Conservation (phyloP, 2,113 vertebrate species). For the Hyaena hyaena region DNA sequence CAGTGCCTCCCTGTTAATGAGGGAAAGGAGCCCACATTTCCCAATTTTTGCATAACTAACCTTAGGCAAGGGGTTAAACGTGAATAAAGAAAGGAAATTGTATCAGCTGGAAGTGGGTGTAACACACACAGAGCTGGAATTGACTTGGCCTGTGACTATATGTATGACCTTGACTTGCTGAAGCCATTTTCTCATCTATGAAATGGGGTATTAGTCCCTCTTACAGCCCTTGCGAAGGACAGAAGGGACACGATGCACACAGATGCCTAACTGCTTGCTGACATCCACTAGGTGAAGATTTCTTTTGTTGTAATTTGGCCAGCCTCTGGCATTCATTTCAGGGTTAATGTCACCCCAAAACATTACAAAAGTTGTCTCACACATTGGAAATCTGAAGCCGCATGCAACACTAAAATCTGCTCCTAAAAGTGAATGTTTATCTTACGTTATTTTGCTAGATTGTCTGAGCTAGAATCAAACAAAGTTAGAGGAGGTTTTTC, state of each 20-base stretch:
- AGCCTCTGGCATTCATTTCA: not conserved
- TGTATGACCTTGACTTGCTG: not conserved
- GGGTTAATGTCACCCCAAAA: not conserved
- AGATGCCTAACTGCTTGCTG: not conserved
- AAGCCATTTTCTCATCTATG: not conserved
- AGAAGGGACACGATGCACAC: not conserved
- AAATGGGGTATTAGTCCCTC: not conserved
- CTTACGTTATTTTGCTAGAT: conserved; percentile 24
- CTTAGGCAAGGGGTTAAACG: not conserved
- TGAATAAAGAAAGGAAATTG: not conserved
- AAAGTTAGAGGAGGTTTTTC: conserved; percentile 28
- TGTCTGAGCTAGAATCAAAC: not conserved
- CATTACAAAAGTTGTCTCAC: not conserved
- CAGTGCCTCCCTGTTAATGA: not conserved
- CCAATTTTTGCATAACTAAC: not conserved
- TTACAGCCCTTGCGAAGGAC: not conserved
- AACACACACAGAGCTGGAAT: not conserved
- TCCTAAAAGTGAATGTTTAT: not conserved
- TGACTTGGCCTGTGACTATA: not conserved
- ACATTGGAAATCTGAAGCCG: not conserved
- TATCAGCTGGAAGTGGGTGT: not conserved
- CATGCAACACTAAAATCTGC: not conserved
- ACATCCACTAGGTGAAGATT: not conserved
- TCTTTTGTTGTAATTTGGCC: not conserved
- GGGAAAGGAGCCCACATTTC: not conserved